These are phyloP conservation scores for Nibea albiflora DNA, from an alignment of 2,113 vertebrate species.

Conservation along the genomic window DNA sequence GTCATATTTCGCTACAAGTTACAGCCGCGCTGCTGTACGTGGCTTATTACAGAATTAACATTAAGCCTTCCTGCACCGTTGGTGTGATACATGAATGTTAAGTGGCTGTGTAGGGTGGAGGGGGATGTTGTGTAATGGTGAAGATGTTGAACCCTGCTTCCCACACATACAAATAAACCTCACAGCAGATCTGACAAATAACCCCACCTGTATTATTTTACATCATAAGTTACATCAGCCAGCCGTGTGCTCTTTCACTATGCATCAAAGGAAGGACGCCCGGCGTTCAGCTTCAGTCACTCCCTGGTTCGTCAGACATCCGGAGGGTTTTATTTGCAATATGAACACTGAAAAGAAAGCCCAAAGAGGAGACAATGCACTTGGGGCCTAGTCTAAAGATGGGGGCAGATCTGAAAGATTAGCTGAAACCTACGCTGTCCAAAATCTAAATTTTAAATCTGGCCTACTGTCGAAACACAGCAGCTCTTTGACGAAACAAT, in stretches of 20 bases:
- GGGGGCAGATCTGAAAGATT: neutral
- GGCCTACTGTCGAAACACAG: too few species aligned
- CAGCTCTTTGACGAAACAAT: too few species aligned
- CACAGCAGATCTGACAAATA: constrained; percentile 14
- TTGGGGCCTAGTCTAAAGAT: neutral
- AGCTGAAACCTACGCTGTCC: too few species aligned
- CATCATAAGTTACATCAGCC: constrained; percentile 28
- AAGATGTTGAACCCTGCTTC: neutral
- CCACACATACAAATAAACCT: neutral
- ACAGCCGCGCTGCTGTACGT: constrained; percentile 6
- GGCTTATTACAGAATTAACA: constrained; percentile 37
- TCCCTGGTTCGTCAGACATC: neutral
- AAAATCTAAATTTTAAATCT: too few species aligned
- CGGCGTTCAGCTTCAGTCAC: constrained; percentile 7
- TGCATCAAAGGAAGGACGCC: constrained; percentile 32
- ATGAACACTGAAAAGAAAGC: rapidly evolving
- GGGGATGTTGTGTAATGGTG: neutral
- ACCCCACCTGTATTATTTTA: constrained; percentile 11
- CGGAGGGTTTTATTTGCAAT: neutral
- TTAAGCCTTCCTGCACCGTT: constrained; percentile 7
- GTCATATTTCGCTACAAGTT: constrained; percentile 30
- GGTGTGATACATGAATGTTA: constrained; percentile 10
- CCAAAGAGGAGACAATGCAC: too few species aligned
- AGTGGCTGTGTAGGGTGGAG: neutral
- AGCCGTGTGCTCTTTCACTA: constrained; percentile 41